Conservation (phyloP, 2,113 vertebrate genomes). For the Cyanoramphus novaezelandiae region DNA sequence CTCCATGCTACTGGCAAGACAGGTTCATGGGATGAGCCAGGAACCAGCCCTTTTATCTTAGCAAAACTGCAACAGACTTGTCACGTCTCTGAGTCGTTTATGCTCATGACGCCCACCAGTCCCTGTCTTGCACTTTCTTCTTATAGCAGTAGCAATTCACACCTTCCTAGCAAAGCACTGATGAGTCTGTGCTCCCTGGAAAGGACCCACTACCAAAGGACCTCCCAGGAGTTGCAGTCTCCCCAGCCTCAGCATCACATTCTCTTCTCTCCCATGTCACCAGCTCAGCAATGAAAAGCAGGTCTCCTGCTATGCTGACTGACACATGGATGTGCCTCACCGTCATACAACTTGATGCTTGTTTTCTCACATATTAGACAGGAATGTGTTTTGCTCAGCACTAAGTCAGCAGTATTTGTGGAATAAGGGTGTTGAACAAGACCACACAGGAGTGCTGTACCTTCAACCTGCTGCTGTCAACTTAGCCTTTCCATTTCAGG, state of each 20-base stretch:
- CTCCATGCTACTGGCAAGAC: not conserved
- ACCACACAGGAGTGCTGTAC: not conserved
- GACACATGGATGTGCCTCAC: not conserved
- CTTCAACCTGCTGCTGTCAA: not conserved
- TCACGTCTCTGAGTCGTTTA: not conserved
- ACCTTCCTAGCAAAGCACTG: not conserved
- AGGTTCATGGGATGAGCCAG: not conserved
- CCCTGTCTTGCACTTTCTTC: conserved; percentile 11
- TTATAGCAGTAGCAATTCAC: conserved; percentile 1
- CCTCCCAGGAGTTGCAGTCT: not conserved
- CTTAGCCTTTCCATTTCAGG: not conserved
- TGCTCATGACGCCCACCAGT: not conserved
- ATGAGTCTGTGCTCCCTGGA: not conserved
- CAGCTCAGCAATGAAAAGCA: not conserved
- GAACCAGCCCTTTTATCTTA: not conserved
- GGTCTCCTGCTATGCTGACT: not conserved
- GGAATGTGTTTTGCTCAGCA: not conserved
- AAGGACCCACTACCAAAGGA: not conserved
- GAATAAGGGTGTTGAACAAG: not conserved
- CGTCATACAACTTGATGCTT: accelerated
- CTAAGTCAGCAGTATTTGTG: not conserved
- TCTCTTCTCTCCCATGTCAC: not conserved
- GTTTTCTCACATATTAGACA: not conserved
- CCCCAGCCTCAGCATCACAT: not conserved
- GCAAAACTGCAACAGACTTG: not conserved